Conservation (phyloP, 1,140 invertebrate species). For the Tetramorium parvispinum region DNA sequence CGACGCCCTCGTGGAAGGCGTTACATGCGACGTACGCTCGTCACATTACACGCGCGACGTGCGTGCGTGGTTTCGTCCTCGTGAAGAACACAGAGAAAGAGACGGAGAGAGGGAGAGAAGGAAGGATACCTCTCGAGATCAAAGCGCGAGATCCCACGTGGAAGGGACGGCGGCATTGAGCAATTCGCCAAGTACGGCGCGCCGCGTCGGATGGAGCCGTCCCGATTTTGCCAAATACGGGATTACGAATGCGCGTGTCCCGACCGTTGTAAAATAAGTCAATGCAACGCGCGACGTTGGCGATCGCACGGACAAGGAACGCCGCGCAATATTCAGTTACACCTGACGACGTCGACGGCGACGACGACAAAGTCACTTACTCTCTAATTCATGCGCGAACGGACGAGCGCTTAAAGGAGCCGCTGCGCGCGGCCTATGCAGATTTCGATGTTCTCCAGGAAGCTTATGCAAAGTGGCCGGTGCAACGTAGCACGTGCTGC, state of each 20-base stretch:
- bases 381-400: slow-evolving; percentile 69
- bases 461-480: slow-evolving; percentile 26
- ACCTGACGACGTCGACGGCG: slow-evolving; percentile 36
- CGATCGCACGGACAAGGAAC: slow-evolving; percentile 50
- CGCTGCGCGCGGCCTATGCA: slow-evolving; percentile 16
- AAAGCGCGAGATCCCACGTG: slow-evolving; percentile 59
- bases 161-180: slow-evolving; percentile 77
- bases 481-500: slow-evolving; percentile 46
- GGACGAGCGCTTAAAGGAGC: slow-evolving; percentile 47
- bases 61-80: neutral
- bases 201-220: slow-evolving; percentile 78
- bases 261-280: slow-evolving; percentile 75
- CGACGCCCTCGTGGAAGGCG: slow-evolving; percentile 1
- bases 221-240: slow-evolving; percentile 84
- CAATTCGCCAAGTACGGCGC: slow-evolving; percentile 82
- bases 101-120: neutral
- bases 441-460: slow-evolving; percentile 37
- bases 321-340: slow-evolving; percentile 47
- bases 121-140: slow-evolving; percentile 52
- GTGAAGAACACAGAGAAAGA: neutral
- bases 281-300: slow-evolving; percentile 66
- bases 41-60: slow-evolving; percentile 1
- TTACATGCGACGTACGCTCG: neutral
- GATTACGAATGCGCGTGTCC: slow-evolving; percentile 73
- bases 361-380: slow-evolving; percentile 46